These are phyloP conservation scores for Narcine bancroftii DNA, from an alignment of 2,113 vertebrate genomes.

Conservation along the genomic window DNA sequence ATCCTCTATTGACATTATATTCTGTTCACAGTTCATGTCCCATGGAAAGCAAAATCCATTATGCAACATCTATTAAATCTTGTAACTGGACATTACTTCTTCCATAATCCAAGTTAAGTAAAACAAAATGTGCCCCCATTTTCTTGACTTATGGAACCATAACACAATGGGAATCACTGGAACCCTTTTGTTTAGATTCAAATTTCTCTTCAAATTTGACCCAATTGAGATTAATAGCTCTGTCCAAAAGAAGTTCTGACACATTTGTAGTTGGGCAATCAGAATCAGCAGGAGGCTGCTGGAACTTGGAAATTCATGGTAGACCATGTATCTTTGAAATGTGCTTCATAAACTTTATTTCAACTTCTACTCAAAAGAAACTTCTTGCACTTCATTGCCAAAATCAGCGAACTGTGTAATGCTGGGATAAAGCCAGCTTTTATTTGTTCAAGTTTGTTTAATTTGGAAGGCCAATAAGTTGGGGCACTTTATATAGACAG, in stretches of 20 bases:
- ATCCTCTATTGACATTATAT: conserved; percentile 22
- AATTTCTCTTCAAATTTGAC: not conserved
- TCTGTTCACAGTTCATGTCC: not conserved
- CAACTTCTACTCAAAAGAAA: conserved; percentile 8
- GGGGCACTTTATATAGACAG: not conserved
- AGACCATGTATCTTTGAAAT: not conserved
- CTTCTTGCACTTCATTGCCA: not conserved
- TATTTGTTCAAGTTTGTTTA: not conserved
- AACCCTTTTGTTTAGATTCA: not conserved
- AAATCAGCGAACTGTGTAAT: not conserved
- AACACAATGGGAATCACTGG: not conserved
- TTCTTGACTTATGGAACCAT: not conserved
- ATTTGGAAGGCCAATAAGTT: not conserved
- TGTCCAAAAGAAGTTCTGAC: not conserved
- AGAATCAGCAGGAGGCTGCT: not conserved
- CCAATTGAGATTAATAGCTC: not conserved
- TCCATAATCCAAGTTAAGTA: not conserved
- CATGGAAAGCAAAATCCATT: conserved; percentile 20
- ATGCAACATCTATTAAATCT: not conserved
- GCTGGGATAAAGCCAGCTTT: not conserved
- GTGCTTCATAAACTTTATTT: not conserved
- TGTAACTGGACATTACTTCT: not conserved
- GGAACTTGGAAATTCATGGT: not conserved
- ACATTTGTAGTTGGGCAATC: not conserved
- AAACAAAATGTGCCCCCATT: not conserved